A percentile compares a stretch with the other conserved stretches of the same genome.
These are phyloP conservation scores for Sinocyclocheilus rhinocerous DNA, from an alignment of 2,113 vertebrate genomes.

Conservation along the genomic window DNA sequence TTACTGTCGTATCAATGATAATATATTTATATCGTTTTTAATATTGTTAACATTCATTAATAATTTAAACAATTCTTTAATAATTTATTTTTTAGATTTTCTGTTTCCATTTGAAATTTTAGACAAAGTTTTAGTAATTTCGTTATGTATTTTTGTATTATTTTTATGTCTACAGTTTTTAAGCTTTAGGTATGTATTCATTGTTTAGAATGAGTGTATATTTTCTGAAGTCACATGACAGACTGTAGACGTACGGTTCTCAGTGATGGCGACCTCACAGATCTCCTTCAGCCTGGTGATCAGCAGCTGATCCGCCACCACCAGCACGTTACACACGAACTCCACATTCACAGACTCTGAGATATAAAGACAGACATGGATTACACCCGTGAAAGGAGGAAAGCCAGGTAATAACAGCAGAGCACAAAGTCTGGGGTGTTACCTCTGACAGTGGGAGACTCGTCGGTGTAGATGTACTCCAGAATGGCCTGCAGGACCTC, in stretches of 20 bases:
- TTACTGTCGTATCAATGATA: no score
- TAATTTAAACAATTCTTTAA: no score
- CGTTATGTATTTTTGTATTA: no score
- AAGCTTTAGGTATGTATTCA: no score
- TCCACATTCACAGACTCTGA: slow-evolving; percentile 90
- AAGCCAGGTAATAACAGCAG: background rate
- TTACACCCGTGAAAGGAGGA: background rate
- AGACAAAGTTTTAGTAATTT: no score
- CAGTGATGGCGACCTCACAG: slow-evolving; percentile 92
- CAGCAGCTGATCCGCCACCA: slow-evolving; percentile 94
- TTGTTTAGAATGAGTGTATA: no score
- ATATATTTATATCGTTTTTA: no score
- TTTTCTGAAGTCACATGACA: no score
- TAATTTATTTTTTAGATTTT: no score
- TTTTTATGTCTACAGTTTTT: no score
- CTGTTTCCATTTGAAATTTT: background rate
- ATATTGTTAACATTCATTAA: no score
- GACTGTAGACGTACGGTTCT: slow-evolving; percentile 82
- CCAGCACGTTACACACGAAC: slow-evolving; percentile 90
- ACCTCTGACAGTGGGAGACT: slow-evolving; percentile 90
- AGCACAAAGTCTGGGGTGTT: background rate
- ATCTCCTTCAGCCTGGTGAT: slow-evolving; percentile 92
- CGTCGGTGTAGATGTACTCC: slow-evolving; percentile 94
- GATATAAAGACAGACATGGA: background rate
- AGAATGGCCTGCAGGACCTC: slow-evolving; percentile 89